phyloP scores from a whole-genome alignment of 2,888 invertebrate species.

The Xestia rhomboidea region DNA sequence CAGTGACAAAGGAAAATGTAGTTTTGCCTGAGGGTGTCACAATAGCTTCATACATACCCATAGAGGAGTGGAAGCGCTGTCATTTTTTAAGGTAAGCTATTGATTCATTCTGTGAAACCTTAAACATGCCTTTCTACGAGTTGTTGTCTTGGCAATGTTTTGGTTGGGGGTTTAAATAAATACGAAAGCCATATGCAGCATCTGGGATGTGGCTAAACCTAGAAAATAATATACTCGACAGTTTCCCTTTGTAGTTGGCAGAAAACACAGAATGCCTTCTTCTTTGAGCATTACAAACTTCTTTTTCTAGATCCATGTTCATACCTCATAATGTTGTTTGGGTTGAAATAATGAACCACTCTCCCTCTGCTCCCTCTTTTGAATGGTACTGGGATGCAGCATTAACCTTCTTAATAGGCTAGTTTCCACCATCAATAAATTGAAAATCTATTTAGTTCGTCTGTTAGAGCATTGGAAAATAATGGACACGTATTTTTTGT shows the following conservation, averaged over 20 bases:
- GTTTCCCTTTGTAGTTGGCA: neutral
- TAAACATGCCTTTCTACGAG: neutral
- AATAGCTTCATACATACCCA: slow-evolving; percentile 89
- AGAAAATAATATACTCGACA: neutral
- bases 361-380: neutral
- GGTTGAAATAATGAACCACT: neutral
- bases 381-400: neutral
- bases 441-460: too few species aligned
- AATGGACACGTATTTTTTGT: too few species aligned
- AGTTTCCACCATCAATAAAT: too few species aligned
- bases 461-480: too few species aligned
- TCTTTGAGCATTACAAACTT: neutral
- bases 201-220: neutral
- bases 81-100: slow-evolving; percentile 91
- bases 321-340: neutral
- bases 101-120: too few species aligned
- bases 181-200: neutral
- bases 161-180: neutral
- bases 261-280: neutral
- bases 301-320: neutral
- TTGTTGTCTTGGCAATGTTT: neutral
- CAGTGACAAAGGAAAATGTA: slow-evolving; percentile 87
- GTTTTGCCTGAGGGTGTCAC: slow-evolving; percentile 73
- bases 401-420: too few species aligned
- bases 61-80: slow-evolving; percentile 92